Conservation (phyloP, 2,888 invertebrate species). For the Dynastes maya region DNA sequence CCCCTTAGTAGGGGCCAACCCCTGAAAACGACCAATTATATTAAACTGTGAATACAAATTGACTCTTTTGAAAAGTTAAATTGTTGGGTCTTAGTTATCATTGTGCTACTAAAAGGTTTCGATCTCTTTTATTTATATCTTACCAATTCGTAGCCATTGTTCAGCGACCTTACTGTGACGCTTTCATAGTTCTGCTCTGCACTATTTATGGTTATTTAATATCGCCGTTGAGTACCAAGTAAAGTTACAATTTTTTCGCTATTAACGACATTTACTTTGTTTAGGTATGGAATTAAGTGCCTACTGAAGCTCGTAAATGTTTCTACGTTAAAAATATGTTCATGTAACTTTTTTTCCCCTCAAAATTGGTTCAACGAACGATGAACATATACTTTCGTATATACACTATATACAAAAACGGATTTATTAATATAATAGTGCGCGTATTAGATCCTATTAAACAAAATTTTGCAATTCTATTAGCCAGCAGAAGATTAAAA, state of each 20-base stretch:
- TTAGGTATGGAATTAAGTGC: background rate
- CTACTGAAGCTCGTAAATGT: background rate
- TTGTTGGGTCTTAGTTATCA: slow-evolving; percentile 66
- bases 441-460: too few relatives aligned
- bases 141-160: slow-evolving; percentile 54
- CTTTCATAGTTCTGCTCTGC: slow-evolving; percentile 32
- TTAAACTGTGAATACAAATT: slow-evolving; percentile 68
- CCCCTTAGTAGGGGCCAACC: slow-evolving; percentile 59
- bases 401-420: too few relatives aligned
- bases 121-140: slow-evolving; percentile 57
- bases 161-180: slow-evolving; percentile 53
- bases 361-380: too few relatives aligned
- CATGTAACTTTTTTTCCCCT: too few relatives aligned
- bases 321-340: too few relatives aligned
- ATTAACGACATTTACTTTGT: background rate
- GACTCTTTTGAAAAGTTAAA: slow-evolving; percentile 69
- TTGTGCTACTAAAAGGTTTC: slow-evolving; percentile 58
- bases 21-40: slow-evolving; percentile 62
- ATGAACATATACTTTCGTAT: too few relatives aligned
- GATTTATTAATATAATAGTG: too few relatives aligned
- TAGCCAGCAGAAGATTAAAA: too few relatives aligned
- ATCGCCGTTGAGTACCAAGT: slow-evolving; percentile 33
- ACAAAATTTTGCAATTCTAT: too few relatives aligned
- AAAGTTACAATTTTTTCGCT: background rate
- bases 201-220: slow-evolving; percentile 55